Percentiles rank a stretch among this genome's conserved stretches.
phyloP scores from a whole-genome alignment of 1,140 invertebrate species.

The Archegozetes longisetosus region DNA sequence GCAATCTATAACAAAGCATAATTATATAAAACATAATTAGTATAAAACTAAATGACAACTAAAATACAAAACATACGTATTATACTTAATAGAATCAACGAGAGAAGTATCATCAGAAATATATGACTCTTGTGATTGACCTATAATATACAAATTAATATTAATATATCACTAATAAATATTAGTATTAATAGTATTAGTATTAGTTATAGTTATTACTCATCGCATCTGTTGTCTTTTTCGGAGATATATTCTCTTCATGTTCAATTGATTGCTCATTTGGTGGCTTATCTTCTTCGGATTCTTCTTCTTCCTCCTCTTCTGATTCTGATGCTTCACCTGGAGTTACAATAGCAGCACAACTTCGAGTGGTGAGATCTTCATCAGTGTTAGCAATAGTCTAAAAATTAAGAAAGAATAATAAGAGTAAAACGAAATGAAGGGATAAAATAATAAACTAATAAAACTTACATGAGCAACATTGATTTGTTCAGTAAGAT shows the following conservation, averaged over 20 bases:
- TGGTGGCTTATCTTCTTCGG: not conserved
- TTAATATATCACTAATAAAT: too few relatives aligned
- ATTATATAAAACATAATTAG: not conserved
- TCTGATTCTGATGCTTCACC: slow-evolving; percentile 13
- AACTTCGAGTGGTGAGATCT: not conserved
- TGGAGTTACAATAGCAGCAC: not conserved
- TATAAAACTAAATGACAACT: not conserved
- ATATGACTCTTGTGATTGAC: not conserved
- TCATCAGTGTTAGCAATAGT: slow-evolving; percentile 5
- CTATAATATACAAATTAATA: not conserved
- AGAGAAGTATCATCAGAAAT: not conserved
- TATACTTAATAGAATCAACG: not conserved
- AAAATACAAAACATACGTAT: not conserved
- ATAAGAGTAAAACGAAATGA: too few relatives aligned
- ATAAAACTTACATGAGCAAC: too few relatives aligned
- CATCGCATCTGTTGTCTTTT: not conserved
- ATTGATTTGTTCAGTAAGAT: too few relatives aligned
- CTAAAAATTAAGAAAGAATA: too few relatives aligned
- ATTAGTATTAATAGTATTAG: too few relatives aligned
- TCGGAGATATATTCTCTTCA: not conserved
- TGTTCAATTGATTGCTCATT: not conserved
- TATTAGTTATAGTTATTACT: not conserved
- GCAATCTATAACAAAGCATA: not conserved
- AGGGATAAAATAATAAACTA: too few relatives aligned
- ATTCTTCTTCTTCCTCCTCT: not conserved